Conservation (phyloP, 1,140 invertebrate genomes). For the Maniola jurtina region DNA sequence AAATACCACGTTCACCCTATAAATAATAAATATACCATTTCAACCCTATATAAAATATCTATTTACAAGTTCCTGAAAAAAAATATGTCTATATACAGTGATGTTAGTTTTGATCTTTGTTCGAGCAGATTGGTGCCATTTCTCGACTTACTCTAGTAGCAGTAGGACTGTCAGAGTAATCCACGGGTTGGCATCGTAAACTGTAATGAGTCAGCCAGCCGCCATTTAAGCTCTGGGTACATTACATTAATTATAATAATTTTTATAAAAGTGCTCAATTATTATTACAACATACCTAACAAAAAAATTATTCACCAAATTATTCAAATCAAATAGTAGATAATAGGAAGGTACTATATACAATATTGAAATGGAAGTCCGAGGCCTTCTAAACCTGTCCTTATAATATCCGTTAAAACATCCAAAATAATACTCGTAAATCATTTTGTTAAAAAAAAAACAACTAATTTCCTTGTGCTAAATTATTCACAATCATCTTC, state of each 20-base stretch:
- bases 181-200: conserved; percentile 93
- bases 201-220: conserved; percentile 89
- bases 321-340: too few species aligned
- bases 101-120: conserved; percentile 47
- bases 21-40: conserved; percentile 18
- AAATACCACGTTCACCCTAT: conserved; percentile 22
- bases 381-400: too few species aligned
- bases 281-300: not conserved
- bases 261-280: conserved; percentile 3
- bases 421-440: too few species aligned
- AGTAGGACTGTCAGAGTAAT: conserved; percentile 87
- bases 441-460: too few species aligned
- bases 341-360: too few species aligned
- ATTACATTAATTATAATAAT: conserved; percentile 28
- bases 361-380: too few species aligned
- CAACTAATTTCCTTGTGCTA: too few species aligned
- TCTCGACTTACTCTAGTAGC: conserved; percentile 87
- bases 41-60: conserved; percentile 29
- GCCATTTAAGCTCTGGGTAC: conserved; percentile 80
- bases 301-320: not conserved
- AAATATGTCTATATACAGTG: conserved; percentile 66
- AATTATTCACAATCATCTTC: too few species aligned
- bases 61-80: conserved; percentile 56
- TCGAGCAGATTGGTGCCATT: conserved; percentile 32
- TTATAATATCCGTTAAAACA: too few species aligned